These are phyloP conservation scores for Tenrec ecaudatus DNA, from an alignment of 2,113 vertebrate genomes.

Conservation along the genomic window DNA sequence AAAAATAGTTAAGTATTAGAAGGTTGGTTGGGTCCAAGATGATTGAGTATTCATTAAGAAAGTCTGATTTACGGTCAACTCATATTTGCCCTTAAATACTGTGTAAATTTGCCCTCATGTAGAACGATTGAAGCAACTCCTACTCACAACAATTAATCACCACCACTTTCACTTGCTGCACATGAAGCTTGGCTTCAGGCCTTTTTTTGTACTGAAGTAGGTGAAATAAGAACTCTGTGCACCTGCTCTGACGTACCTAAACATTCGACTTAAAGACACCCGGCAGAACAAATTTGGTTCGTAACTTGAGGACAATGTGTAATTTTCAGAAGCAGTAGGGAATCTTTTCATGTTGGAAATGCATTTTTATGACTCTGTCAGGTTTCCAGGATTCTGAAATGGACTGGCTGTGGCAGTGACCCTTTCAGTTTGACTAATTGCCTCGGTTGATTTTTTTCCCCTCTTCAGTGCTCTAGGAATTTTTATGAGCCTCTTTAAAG, in stretches of 20 bases:
- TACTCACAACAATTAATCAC: too few species aligned
- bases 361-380: constrained; percentile 36
- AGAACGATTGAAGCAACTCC: too few species aligned
- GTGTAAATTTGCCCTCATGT: too few species aligned
- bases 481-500: constrained; percentile 77
- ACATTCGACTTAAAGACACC: not conserved
- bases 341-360: constrained; percentile 52
- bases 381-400: constrained; percentile 51
- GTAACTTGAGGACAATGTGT: not conserved
- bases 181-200: too few species aligned
- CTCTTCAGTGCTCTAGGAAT: constrained; percentile 58
- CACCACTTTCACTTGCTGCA: too few species aligned
- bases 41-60: too few species aligned
- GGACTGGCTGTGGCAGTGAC: constrained; percentile 51
- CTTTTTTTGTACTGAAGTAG: too few species aligned
- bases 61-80: too few species aligned
- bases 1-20: constrained; percentile 46
- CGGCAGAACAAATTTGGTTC: not conserved
- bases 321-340: not conserved
- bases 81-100: too few species aligned
- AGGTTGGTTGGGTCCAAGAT: not conserved
- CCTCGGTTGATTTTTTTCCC: not conserved
- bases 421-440: constrained; percentile 61
- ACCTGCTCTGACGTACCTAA: not conserved
- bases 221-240: too few species aligned